Percentiles rank a stretch among this genome's conserved stretches.
phyloP scores from a whole-genome alignment of 1,140 invertebrate species.

The Drosophila eugracilis region DNA sequence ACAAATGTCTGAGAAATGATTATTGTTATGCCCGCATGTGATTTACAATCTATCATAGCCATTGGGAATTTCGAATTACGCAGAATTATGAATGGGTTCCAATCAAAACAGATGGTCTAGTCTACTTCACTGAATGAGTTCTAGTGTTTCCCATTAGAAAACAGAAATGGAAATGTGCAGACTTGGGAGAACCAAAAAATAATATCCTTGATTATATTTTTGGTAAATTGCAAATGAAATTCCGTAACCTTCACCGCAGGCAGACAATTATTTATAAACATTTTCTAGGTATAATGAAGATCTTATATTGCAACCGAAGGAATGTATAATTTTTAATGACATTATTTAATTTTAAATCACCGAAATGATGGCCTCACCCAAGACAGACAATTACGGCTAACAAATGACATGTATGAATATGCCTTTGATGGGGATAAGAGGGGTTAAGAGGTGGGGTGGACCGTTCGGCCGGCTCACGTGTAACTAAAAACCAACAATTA shows the following conservation, averaged over 20 bases:
- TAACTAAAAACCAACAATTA: slow-evolving; percentile 83
- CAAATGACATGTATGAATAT: slow-evolving; percentile 29
- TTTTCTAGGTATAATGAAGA: background rate
- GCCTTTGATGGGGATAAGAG: background rate
- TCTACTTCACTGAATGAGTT: background rate
- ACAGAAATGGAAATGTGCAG: background rate
- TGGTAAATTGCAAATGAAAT: background rate
- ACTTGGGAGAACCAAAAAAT: background rate
- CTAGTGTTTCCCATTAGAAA: background rate
- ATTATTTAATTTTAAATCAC: slow-evolving; percentile 22
- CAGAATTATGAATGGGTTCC: slow-evolving; percentile 41
- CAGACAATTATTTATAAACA: background rate
- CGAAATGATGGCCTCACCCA: background rate
- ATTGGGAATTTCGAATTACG: slow-evolving; percentile 40
- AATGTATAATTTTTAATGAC: background rate
- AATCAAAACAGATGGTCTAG: slow-evolving; percentile 30
- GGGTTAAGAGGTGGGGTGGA: background rate
- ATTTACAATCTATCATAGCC: slow-evolving; percentile 52
- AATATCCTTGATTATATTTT: background rate
- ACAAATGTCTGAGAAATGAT: slow-evolving; percentile 75
- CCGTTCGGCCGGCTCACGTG: slow-evolving; percentile 54
- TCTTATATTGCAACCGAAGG: background rate
- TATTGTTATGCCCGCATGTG: slow-evolving; percentile 60
- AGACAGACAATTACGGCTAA: slow-evolving; percentile 35
- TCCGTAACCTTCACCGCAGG: background rate